Evolutionary conservation across 2,113 vertebrate species (phyloP).

Genomic region (Agapornis roseicollis): DNA sequence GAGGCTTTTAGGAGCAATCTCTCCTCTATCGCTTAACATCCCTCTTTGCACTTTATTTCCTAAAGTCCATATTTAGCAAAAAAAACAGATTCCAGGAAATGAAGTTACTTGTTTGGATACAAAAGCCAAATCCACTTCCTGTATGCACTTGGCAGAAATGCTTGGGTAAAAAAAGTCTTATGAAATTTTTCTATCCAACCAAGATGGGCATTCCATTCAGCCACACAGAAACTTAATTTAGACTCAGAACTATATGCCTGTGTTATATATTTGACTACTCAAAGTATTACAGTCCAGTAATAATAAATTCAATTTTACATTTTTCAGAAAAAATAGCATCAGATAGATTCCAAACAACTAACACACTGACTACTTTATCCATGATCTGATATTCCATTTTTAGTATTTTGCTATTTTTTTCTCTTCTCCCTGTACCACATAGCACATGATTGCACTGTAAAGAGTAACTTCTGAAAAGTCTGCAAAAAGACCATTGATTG

Average conservation of each 20-base stretch:
- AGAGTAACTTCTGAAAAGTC: not conserved
- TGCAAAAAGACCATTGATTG: not conserved
- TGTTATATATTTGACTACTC: not conserved
- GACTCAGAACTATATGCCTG: not conserved
- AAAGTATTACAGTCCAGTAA: not conserved
- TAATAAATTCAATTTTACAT: not conserved
- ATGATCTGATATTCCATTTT: not conserved
- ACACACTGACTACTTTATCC: not conserved
- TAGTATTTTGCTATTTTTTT: not conserved
- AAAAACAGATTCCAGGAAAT: constrained; percentile 58
- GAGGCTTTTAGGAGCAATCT: not conserved
- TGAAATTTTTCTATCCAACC: constrained; percentile 49
- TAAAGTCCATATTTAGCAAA: constrained; percentile 5
- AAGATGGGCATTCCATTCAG: constrained; percentile 51
- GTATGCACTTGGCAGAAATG: constrained; percentile 43
- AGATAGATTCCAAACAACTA: constrained; percentile 15
- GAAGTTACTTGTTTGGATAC: constrained; percentile 50
- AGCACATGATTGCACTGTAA: not conserved
- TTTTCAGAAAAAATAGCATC: constrained; percentile 14
- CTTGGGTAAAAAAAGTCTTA: constrained; percentile 28
- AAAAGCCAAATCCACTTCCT: constrained; percentile 64
- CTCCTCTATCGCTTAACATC: not conserved
- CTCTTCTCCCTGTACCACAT: not conserved
- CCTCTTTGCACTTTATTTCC: constrained; percentile 20
- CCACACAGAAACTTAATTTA: constrained; percentile 28